These are phyloP conservation scores for Rhyacophila evoluta DNA, from an alignment of 2,888 invertebrate genomes.

Conservation along the genomic window DNA sequence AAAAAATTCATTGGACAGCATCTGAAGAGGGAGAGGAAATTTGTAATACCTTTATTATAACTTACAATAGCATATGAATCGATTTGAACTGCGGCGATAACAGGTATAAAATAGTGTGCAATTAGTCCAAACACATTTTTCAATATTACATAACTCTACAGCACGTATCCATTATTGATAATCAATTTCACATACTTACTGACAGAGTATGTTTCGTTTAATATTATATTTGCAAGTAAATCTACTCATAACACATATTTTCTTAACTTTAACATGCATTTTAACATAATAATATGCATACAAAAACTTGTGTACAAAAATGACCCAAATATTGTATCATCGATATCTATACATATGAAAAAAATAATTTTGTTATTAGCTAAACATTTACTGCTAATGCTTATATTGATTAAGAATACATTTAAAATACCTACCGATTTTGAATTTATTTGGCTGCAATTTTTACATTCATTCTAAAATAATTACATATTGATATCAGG, in stretches of 20 bases:
- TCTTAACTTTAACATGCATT: not conserved
- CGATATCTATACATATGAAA: not conserved
- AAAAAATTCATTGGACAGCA: too few species aligned
- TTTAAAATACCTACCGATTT: not conserved
- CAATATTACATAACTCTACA: not conserved
- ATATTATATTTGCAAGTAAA: not conserved
- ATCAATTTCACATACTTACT: not conserved
- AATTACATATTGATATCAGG: too few species aligned
- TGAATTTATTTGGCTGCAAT: not conserved
- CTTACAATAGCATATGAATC: not conserved
- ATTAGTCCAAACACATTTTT: not conserved
- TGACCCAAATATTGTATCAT: not conserved
- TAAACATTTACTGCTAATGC: not conserved
- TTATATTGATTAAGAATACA: not conserved
- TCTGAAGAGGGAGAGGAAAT: not conserved
- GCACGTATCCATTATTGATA: not conserved
- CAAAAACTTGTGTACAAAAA: conserved; percentile 1
- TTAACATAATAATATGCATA: not conserved
- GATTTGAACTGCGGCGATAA: conserved; percentile 12
- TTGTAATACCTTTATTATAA: not conserved
- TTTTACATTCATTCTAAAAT: not conserved
- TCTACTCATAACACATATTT: not conserved
- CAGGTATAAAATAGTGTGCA: not conserved
- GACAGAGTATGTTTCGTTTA: not conserved
- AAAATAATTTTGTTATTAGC: not conserved